Base-by-base conservation (phyloP, 64 coral and sea anemone genomes). In the Trachythela sp. region DNA sequence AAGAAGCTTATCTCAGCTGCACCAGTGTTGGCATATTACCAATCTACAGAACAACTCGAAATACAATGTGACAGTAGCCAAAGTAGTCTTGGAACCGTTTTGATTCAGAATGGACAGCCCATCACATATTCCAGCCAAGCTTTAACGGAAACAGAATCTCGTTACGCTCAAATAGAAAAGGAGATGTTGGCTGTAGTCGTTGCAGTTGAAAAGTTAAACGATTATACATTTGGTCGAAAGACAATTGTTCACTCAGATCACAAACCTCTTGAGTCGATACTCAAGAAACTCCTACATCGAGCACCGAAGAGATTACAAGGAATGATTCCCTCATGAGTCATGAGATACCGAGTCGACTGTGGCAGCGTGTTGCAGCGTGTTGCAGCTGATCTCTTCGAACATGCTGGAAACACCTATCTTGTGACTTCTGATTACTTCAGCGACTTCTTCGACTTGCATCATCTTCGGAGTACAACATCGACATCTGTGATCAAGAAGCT, bases 331-430 rank as follows among this genome's bases (percentile, higher is more conserved):
- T 77, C 31, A 77, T 36, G 71, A 77, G 17, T 39, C 71, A 77
- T 35, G 71, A 32, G 26, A 35, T 77, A 33, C 90, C 90, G 35
- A 26, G 13, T 37, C 37, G 64, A 64, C 84, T 36, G 64, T 89
- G 87, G 92, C 85, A 92, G 59, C 77, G 87, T 9, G 38, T 87
- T 24, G 92, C 85, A 92, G 59, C 77, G 87, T 9, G 38, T 87
- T 24, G 86, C 60, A 36, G 38, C 75, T 14, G 71, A 92, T 54
- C 22, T 88, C n/a, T 41, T 84, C 29, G 91, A 84, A 37, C 35
- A 39, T 38, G 86, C 48, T 24, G 91, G 85, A 18, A 88, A 89
- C 13, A 84, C 14, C 8, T 84, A 80, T 43, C 68, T 89, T 14
- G 67, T 89, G 42, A 39, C 83, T 24, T 75, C 51, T 8, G 92